phyloP scores from a whole-genome alignment of 2,888 invertebrate species.

The Diachrysia chrysitis region DNA sequence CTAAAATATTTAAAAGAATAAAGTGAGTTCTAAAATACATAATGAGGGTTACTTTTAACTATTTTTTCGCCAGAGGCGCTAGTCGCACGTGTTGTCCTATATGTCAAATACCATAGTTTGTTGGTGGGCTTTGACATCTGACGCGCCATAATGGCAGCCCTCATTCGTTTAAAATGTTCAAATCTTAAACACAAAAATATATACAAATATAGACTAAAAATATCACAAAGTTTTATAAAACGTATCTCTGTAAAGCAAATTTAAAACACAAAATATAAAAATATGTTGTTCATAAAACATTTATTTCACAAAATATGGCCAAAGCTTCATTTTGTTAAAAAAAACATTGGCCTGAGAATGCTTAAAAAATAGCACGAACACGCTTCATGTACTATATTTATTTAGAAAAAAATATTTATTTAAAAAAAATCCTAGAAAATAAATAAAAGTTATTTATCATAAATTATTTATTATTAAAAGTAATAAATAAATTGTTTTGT shows the following conservation, averaged over 20 bases:
- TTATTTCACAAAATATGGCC: slow-evolving; percentile 45
- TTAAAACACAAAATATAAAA: slow-evolving; percentile 24
- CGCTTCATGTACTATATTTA: neutral
- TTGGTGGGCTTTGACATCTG: no score
- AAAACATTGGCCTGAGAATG: neutral
- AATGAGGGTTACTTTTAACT: neutral
- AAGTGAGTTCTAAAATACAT: neutral
- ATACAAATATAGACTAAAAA: neutral
- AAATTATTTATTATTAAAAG: neutral
- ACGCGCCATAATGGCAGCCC: no score
- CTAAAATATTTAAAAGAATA: neutral
- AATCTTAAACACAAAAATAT: neutral
- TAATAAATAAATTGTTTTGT: neutral
- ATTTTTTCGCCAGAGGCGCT: no score
- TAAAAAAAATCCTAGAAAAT: neutral
- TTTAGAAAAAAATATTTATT: neutral
- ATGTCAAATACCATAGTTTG: no score
- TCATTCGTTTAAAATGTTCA: no score
- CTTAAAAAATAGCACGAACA: neutral
- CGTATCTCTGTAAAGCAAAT: slow-evolving; percentile 9
- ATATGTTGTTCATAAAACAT: slow-evolving; percentile 41
- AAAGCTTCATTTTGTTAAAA: neutral
- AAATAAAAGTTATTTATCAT: neutral
- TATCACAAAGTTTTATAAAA: slow-evolving; percentile 31
- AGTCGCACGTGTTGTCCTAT: no score